phyloP scores from a whole-genome alignment of 2,113 vertebrate species.

The Lamprologus speciosus region DNA sequence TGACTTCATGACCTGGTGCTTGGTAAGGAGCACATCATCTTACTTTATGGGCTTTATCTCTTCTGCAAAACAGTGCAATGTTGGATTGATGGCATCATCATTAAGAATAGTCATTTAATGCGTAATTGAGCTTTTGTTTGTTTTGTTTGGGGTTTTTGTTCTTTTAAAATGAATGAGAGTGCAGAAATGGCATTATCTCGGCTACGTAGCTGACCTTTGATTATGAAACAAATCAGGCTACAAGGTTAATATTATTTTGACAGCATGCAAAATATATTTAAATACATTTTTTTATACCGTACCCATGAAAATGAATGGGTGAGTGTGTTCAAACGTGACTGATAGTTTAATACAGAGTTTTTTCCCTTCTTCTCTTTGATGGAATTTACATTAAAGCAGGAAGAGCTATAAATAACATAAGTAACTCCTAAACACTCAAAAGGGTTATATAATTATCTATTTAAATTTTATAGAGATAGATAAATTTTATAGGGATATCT shows the following conservation, averaged over 20 bases:
- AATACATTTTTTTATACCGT: neutral
- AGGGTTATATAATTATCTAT: neutral
- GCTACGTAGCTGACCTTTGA: neutral
- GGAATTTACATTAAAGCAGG: neutral
- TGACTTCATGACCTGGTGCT: constrained; percentile 33
- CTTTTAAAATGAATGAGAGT: neutral
- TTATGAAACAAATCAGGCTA: neutral
- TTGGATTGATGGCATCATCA: neutral
- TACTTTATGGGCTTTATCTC: constrained; percentile 4
- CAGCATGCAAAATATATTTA: neutral
- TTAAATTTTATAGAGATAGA: neutral
- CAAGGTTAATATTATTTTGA: neutral
- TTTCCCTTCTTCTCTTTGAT: neutral
- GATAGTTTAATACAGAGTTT: neutral
- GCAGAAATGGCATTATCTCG: neutral
- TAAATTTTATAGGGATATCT: neutral
- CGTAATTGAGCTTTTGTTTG: neutral
- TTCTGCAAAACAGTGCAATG: neutral
- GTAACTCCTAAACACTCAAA: neutral
- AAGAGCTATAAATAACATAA: neutral
- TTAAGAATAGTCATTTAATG: neutral
- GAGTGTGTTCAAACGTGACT: neutral
- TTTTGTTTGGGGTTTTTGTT: neutral
- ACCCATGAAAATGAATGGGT: neutral
- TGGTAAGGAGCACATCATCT: neutral